phyloP scores from a whole-genome alignment of 2,888 invertebrate species.

The Sisyra nigra region DNA sequence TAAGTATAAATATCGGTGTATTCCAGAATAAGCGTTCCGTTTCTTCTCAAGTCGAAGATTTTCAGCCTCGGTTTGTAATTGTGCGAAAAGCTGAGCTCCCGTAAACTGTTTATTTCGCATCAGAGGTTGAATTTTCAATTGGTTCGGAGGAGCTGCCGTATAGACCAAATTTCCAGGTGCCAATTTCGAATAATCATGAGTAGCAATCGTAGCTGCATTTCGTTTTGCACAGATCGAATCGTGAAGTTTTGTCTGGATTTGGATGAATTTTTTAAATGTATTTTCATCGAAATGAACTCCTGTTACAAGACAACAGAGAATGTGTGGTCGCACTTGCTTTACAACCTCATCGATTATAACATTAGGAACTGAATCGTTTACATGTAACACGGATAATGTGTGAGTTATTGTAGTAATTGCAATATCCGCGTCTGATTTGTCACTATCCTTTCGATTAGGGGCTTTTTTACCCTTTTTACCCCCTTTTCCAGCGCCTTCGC shows the following conservation, averaged over 20 bases:
- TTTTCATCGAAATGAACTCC: constrained; percentile 43
- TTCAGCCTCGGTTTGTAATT: constrained; percentile 61
- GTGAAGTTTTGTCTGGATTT: constrained; percentile 61
- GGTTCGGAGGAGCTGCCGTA: constrained; percentile 46
- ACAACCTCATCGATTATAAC: constrained; percentile 40
- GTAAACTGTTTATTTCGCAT: constrained; percentile 39
- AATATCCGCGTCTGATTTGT: constrained; percentile 15
- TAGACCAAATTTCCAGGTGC: constrained; percentile 40
- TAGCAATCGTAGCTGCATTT: constrained; percentile 64
- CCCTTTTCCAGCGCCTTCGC: constrained; percentile 16
- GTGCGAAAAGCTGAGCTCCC: constrained; percentile 49
- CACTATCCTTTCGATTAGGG: constrained; percentile 21
- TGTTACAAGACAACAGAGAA: constrained; percentile 55
- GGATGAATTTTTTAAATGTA: constrained; percentile 60
- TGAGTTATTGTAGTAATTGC: constrained; percentile 19
- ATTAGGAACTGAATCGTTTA: constrained; percentile 29
- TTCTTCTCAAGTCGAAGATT: constrained; percentile 70
- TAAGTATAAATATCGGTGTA: constrained; percentile 69
- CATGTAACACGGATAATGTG: constrained; percentile 21
- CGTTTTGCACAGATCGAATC: constrained; percentile 63
- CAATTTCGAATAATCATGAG: constrained; percentile 58
- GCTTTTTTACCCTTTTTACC: constrained; percentile 22
- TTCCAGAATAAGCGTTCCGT: constrained; percentile 62
- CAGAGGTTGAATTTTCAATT: constrained; percentile 51
- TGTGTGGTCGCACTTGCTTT: constrained; percentile 45